Conservation (phyloP, 1,140 invertebrate species). For the Hestina assimilis region DNA sequence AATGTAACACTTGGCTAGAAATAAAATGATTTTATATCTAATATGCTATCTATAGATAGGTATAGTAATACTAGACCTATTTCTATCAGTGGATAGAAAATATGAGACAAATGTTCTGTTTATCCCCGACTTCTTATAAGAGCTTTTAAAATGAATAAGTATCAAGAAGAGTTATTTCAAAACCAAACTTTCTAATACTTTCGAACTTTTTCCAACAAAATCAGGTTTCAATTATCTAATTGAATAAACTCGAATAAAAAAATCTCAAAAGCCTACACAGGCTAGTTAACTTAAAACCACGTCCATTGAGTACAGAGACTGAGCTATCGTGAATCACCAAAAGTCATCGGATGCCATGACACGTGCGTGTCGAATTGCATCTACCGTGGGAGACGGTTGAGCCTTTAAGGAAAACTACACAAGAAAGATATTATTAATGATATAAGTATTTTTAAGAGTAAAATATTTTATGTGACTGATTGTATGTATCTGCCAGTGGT, state of each 20-base stretch:
- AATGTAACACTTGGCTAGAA: too few relatives aligned
- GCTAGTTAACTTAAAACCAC: conserved; percentile 63
- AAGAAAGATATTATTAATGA: background rate
- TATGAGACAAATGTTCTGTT: too few relatives aligned
- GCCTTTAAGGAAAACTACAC: conserved; percentile 5
- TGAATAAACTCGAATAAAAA: conserved; percentile 2
- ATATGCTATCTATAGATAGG: too few relatives aligned
- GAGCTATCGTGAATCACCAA: conserved; percentile 47
- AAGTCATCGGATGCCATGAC: conserved; percentile 63
- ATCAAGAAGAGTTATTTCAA: background rate
- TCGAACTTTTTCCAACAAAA: too few relatives aligned
- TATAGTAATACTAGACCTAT: too few relatives aligned
- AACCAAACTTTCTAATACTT: too few relatives aligned
- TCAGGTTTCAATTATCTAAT: background rate
- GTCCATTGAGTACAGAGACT: conserved; percentile 47
- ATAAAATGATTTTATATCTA: too few relatives aligned
- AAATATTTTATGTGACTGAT: background rate
- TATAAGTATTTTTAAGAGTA: background rate
- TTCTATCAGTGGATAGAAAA: too few relatives aligned
- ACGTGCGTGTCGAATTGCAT: conserved; percentile 69
- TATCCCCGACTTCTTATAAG: too few relatives aligned
- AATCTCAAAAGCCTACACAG: conserved; percentile 18
- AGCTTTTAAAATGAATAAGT: too few relatives aligned
- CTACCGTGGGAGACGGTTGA: conserved; percentile 63
- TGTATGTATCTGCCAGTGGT: too few relatives aligned